Conservation (phyloP, 2,113 vertebrate species). For the Ariopsis seemanni region DNA sequence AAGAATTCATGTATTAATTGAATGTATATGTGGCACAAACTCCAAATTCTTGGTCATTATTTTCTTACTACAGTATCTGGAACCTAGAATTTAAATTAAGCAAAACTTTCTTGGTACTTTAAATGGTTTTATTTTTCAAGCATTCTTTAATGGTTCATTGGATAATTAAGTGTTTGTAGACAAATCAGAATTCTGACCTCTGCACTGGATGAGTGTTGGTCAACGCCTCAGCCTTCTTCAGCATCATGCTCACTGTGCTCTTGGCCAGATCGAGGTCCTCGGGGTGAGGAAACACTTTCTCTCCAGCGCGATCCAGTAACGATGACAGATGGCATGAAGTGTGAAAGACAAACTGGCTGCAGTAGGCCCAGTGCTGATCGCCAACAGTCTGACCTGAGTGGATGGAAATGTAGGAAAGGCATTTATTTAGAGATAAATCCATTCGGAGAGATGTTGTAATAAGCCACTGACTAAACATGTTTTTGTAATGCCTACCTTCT, state of each 20-base stretch:
- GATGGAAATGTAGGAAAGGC: slow-evolving; percentile 12
- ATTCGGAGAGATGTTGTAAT: not conserved
- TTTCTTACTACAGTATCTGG: not conserved
- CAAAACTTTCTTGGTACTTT: not conserved
- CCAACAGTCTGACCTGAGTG: slow-evolving; percentile 65
- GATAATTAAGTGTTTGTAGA: not conserved
- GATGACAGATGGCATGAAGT: slow-evolving; percentile 65
- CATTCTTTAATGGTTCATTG: not conserved
- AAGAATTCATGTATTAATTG: not conserved
- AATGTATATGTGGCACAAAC: not conserved
- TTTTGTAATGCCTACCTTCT: slow-evolving; percentile 63
- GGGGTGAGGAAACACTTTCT: slow-evolving; percentile 56
- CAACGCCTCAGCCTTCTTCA: slow-evolving; percentile 71
- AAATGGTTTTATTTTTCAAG: not conserved
- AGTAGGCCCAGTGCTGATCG: slow-evolving; percentile 71
- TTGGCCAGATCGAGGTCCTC: slow-evolving; percentile 61
- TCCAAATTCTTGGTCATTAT: not conserved
- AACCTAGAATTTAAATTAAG: not conserved
- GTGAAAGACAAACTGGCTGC: slow-evolving; percentile 71
- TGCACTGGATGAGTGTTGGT: slow-evolving; percentile 63
- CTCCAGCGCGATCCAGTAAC: slow-evolving; percentile 64
- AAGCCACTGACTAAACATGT: not conserved
- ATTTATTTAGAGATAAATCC: not conserved
- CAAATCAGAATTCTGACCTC: slow-evolving; percentile 60
- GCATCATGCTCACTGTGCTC: slow-evolving; percentile 58